Conservation (phyloP, 2,888 invertebrate species). For the Apoda limacodes region DNA sequence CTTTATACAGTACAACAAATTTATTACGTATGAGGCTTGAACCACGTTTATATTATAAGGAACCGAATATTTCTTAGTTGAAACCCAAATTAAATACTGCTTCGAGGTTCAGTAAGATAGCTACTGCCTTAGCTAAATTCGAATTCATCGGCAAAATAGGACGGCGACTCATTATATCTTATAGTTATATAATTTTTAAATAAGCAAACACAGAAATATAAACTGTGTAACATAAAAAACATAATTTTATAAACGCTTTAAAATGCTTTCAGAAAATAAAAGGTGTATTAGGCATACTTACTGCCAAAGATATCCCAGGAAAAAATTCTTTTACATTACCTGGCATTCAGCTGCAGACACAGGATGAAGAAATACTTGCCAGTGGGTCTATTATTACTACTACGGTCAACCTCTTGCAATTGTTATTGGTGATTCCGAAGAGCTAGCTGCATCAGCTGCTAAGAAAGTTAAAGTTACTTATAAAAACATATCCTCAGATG, state of each 20-base stretch:
- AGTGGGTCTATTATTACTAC: slow-evolving; percentile 65
- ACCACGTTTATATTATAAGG: too few relatives aligned
- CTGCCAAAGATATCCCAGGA: slow-evolving; percentile 78
- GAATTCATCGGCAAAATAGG: too few relatives aligned
- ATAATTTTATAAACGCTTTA: background rate
- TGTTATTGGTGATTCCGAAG: slow-evolving; percentile 71
- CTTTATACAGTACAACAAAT: too few relatives aligned
- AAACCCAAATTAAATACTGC: too few relatives aligned
- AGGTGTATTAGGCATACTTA: slow-evolving; percentile 74
- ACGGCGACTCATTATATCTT: slow-evolving; percentile 1
- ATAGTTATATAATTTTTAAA: too few relatives aligned
- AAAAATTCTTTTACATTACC: slow-evolving; percentile 64
- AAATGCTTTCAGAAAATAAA: slow-evolving; percentile 56
- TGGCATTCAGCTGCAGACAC: slow-evolving; percentile 38
- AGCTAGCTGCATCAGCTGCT: slow-evolving; percentile 66
- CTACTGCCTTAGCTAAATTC: too few relatives aligned
- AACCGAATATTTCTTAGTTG: too few relatives aligned
- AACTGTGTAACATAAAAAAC: too few relatives aligned
- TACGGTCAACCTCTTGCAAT: slow-evolving; percentile 79
- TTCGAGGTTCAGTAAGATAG: too few relatives aligned
- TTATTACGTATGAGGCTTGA: too few relatives aligned
- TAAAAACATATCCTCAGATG: slow-evolving; percentile 32
- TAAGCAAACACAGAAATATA: too few relatives aligned
- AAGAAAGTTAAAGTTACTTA: slow-evolving; percentile 71
- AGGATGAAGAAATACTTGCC: slow-evolving; percentile 65